Evolutionary conservation across 1,140 invertebrate species (phyloP), one percentile per base, ranked within the genome.

Genomic region (Zelostemma sp.): DNA sequence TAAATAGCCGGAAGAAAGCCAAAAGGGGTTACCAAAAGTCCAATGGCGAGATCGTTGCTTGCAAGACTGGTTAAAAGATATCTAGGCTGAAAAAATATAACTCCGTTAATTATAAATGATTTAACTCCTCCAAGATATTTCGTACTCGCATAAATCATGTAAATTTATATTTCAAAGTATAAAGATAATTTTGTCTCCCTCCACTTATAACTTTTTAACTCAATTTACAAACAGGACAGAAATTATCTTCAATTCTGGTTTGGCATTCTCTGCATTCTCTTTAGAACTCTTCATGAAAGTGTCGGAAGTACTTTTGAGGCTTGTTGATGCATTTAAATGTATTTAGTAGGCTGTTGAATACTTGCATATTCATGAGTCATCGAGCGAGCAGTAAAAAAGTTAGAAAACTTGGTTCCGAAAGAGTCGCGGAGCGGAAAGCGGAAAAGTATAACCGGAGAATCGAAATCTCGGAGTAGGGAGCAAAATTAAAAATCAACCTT

Each of bases 11-110:
- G 92, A 66, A 94, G 85, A 73, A 94, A 89, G 21, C 92, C 92
- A 75, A 94, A 93, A 6, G 93, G 92, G 28, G 93, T 93, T 65
- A 95, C 92, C 72, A 94, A 86, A 54, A 94, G 87, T 21, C 93
- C 93, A 75, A 93, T 94, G 69, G 93, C 93, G 48, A 94, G 87
- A 80, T 95, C 93, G 84, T 94, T 95, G 68, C 93, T 88, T 15
- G 93, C 93, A 75, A 95, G 82, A 40, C 93, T 94, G 19, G 93
- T 94, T 76, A 95, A 86, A 61, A 95, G 87, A 84, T 94, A 94
- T 65, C 92, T 89, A 25, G 93, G 93, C 93, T 95, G 88, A 51
- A 89, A 89, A 78, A 76, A 82, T 84, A 33, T 58, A 57, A 25
- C 21, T 4, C 8, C 3, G 8, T 25, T 25, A 25, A n/a, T n/a